phyloP scores from a whole-genome alignment of 2,113 vertebrate species.

The Pardalotus punctatus region DNA sequence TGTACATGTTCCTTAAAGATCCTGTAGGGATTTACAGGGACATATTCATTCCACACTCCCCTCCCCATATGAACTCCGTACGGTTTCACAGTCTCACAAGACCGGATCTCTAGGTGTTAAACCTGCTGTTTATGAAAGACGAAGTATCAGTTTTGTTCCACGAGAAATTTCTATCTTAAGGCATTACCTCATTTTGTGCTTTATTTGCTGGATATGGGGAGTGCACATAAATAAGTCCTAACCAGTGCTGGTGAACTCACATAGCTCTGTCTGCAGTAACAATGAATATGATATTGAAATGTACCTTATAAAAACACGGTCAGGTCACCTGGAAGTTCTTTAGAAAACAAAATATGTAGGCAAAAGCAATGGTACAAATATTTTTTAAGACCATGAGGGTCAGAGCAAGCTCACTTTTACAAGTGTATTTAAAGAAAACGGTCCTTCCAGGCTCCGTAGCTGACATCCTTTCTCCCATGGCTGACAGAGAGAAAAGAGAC shows the following conservation, averaged over 20 bases:
- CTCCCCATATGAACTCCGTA: not conserved
- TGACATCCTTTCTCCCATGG: not conserved
- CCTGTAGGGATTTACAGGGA: not conserved
- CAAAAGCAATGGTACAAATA: not conserved
- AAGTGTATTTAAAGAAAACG: not conserved
- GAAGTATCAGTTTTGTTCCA: not conserved
- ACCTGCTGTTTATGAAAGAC: not conserved
- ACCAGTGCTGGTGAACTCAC: not conserved
- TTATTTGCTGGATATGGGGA: not conserved
- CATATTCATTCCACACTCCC: not conserved
- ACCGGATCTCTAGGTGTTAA: not conserved
- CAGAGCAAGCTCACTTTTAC: not conserved
- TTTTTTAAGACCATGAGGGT: not conserved
- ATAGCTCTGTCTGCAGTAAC: not conserved
- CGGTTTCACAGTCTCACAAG: not conserved
- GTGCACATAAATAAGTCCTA: not conserved
- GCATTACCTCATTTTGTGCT: not conserved
- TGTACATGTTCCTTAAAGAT: not conserved
- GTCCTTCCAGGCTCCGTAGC: not conserved
- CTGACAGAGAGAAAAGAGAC: not conserved
- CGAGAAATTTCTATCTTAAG: not conserved
- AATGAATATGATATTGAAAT: not conserved
- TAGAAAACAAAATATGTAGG: rapidly evolving
- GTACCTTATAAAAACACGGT: not conserved
- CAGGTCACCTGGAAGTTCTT: not conserved